phyloP scores from a whole-genome alignment of 1,140 invertebrate genomes.

The Pseudomyrmex pallidus region DNA sequence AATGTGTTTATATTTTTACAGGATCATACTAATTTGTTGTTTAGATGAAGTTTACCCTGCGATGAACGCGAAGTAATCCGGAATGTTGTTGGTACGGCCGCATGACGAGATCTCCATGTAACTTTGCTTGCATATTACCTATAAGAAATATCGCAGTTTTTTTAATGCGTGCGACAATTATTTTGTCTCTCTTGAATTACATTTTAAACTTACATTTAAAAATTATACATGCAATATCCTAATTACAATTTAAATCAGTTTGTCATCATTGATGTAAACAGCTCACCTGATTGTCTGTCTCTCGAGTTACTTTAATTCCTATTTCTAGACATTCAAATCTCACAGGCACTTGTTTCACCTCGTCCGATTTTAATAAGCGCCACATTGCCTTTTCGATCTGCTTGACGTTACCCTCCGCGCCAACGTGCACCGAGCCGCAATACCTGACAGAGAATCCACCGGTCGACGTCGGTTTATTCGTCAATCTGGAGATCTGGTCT shows the following conservation, averaged over 20 bases:
- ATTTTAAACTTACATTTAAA: neutral
- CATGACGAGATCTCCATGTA: constrained; percentile 89
- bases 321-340: constrained; percentile 86
- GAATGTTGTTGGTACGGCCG: constrained; percentile 85
- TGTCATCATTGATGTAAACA: neutral
- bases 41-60: constrained; percentile 84
- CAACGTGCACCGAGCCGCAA: constrained; percentile 84
- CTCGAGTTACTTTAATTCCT: constrained; percentile 83
- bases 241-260: neutral
- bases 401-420: constrained; percentile 85
- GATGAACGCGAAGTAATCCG: constrained; percentile 88
- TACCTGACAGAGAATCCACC: constrained; percentile 83
- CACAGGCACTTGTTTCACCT: constrained; percentile 78
- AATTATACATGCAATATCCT: neutral
- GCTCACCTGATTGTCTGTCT: constrained; percentile 79
- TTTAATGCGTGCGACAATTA: constrained; percentile 22
- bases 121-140: constrained; percentile 85
- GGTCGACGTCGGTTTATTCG: constrained; percentile 69
- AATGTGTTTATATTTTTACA: constrained; percentile 14
- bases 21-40: constrained; percentile 13
- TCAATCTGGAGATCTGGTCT: constrained; percentile 28
- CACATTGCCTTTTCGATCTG: constrained; percentile 86
- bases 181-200: neutral
- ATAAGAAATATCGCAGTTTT: constrained; percentile 11
- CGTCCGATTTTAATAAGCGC: constrained; percentile 76